Base-by-base conservation (phyloP, 2,113 vertebrate species). In the Poeciliopsis turrubarensis region DNA sequence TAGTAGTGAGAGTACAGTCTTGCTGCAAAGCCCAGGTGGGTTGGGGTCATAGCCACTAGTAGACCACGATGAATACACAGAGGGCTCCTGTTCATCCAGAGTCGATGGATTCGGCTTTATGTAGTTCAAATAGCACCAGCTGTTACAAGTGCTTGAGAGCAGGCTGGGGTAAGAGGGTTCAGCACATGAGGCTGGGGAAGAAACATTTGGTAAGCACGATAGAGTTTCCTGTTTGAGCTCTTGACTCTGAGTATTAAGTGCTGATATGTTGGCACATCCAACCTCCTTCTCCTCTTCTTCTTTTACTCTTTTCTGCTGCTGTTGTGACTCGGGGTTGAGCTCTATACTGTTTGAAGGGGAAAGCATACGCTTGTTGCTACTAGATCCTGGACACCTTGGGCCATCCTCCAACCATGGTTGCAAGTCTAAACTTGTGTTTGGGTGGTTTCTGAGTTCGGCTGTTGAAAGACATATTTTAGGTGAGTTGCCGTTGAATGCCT, bases 91-190 rank as follows among this genome's bases (percentile, higher is more conserved):
- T 76, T 97, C 95, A 22, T 90, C 95, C 87, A 96, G 95, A 91
- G 95, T 89, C 73, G 92, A 94, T 41, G 96, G 97, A 93, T 97
- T 98, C 92, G 97, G 97, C 93, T 98, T 98, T 77, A 95, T 92
- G 93, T 98, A 97, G 93, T 98, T 97, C 86, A 99, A 94, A 95
- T 97, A 98, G 95, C 97, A 99, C 97, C 97, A 99, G 95, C 96
- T 98, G 90, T 96, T 96, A 93, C 95, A 96, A 91, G 97, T 98
- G 93, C 95, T 95, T 87, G 97, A 96, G 90, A 97, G 95, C 89
- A 99, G 95, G 87, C 95, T 96, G 82, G 96, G 95, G 89, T 95
- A 96, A 70, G 95, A 91, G 64, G 95, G 87, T 86, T 92, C 95
- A 89, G 95, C 95, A 85, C 95, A 95, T 65, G 85, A 89, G 72